A percentile compares a stretch with the other conserved stretches of the same genome.
Conservation (phyloP, 2,113 vertebrate genomes). For the Oreocharis arfaki region DNA sequence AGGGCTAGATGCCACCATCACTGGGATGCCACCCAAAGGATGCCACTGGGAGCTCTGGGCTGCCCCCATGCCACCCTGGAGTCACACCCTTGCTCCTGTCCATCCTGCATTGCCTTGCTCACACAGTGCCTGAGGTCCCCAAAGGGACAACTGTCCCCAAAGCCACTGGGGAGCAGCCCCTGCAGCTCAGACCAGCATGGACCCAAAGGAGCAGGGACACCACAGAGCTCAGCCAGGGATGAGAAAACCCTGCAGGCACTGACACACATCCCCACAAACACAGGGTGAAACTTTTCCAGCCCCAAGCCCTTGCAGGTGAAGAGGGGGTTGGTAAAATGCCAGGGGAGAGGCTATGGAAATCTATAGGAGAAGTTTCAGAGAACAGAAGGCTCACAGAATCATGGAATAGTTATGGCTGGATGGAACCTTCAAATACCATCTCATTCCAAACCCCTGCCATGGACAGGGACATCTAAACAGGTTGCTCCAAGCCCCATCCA, state of each 20-base stretch:
- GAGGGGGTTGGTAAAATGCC: background rate
- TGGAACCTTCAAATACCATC: background rate
- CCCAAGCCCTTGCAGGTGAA: background rate
- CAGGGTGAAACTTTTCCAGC: background rate
- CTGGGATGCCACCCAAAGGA: background rate
- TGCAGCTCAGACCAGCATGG: accelerated
- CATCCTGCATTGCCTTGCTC: background rate
- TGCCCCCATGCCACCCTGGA: background rate
- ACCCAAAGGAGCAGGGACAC: too few relatives aligned
- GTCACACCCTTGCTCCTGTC: background rate
- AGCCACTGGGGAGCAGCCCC: background rate
- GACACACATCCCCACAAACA: background rate
- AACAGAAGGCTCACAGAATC: background rate
- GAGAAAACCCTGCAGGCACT: background rate
- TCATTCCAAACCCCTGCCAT: accelerated
- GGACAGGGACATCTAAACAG: background rate
- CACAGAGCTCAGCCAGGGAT: background rate
- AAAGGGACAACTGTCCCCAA: background rate
- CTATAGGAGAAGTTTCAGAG: background rate
- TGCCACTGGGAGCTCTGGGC: background rate
- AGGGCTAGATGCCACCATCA: background rate
- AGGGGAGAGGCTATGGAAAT: background rate
- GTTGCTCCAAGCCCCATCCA: background rate
- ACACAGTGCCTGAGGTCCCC: background rate
- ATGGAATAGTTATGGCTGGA: background rate